Evolutionary conservation across 2,888 invertebrate species (phyloP), one percentile per base, ranked within the genome.

Genomic region (Dynastes maya): DNA sequence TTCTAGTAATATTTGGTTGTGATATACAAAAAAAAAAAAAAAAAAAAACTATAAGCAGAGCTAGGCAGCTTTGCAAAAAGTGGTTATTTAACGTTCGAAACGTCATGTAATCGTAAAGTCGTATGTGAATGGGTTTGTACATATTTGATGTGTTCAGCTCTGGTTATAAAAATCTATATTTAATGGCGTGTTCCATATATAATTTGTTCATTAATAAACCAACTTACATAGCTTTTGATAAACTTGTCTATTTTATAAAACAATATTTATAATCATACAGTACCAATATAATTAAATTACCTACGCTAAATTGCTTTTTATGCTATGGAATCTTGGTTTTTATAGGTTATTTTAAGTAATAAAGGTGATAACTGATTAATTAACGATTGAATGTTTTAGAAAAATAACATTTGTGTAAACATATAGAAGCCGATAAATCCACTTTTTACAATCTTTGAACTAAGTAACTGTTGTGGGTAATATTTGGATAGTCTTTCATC

Each of bases 1-100:
- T 53, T 16, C n/a, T 64, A 67, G n/a, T 45, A 45, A 9, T 51
- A 55, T 53, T 76, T 53, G 45, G 51, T 64, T 67, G 76, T 76
- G 64, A 67, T 65, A 55, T 32, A 65, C 40, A 29, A 51, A 27
- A 64, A 53, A 32, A 5, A 37, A 5, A 37, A 37, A 32, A 32
- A 32, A 32, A 32, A 37, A 5, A 37, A 37, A 37, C 32, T 22
- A 58, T 58, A 58, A 58, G 16, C 55, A 58, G 55, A 58, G 55
- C 55, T 58, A 16, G 22, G 8, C 16, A 8, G 16, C 55, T n/a
- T 22, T 58, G 55, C 55, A 27, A 6, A 16, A n/a, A 16, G n/a
- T 53, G 2, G n/a, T 53, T 5, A 53, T 53, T 16, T 13, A n/a
- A 58, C 16, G 13, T 22, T 22, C n/a, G 16, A 3, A 37, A 37